Evolutionary conservation across 1,140 invertebrate species (phyloP), one percentile per base, ranked within the genome.

Genomic region (Eurytemora carolleeae): DNA sequence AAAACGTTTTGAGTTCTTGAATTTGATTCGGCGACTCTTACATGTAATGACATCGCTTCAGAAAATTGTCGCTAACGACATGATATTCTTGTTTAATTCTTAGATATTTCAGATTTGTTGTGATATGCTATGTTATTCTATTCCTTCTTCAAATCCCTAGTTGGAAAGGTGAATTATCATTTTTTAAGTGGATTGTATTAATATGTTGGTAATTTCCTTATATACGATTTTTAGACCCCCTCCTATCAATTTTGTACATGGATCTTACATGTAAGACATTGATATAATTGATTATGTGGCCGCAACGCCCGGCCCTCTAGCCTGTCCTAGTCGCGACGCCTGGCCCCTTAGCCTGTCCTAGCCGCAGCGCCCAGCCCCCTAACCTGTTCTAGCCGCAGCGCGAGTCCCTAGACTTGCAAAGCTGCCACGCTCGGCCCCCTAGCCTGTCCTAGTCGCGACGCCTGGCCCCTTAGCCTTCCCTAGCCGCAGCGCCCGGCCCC

Each of bases 71-170:
- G 7, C n/a, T 44, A 44, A 44, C n/a, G 31, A 12, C n/a, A 12
- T 44, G n/a, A 12, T 44, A 44, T 12, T 44, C 7, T 44, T 44
- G 7, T 44, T 44, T 7, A 12, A 44, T 44, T 44, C n/a, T 44
- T n/a, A 44, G 31, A 44, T 44, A 12, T 44, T 44, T 44, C 7
- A 12, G 31, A 22, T 24, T 22, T 22, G n/a, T n/a, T 57, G 15
- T 57, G 3, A 18, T 7, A 1, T 23, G 15, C n/a, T 23, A 62
- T 62, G 87, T 75, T 99, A 55, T 99, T 99, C 74, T 99, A 98
- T 72, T 98, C 95, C 22, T 99, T 99, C 74, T 99, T 99, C 76
- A 98, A 98, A 72, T 98, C 94, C 0, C 75, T 99, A 1, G 89
- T 99, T 55, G 95, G 95, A 1, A 98, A 98, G 31, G 31, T 44